Base-by-base conservation (phyloP, 2,797 vertebrate species). In the Orestias chungarensis region DNA sequence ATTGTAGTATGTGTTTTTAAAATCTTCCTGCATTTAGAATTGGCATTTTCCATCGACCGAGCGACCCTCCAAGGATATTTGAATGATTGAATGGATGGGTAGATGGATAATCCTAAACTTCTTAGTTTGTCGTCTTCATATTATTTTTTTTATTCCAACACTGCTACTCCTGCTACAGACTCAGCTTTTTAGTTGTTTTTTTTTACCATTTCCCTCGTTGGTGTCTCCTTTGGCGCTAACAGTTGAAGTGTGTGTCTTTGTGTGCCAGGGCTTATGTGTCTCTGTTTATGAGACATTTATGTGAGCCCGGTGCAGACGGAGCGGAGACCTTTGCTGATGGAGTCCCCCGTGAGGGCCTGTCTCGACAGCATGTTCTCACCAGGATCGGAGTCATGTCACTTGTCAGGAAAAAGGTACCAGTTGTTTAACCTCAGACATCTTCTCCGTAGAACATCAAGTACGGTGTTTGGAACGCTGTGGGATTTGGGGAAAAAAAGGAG, bases 361-460 rank as follows among this genome's bases (percentile, higher is more conserved):
- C 98, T 0, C 96, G 98, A 25, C 98, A 99, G 90, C 98, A 99
- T 0, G 97, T 99, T 79, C 96, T 99, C 76, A 99, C 98, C 1
- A 93, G 98, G 78, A 99, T 99, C 0, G 98, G 98, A 40, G 98
- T 99, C 88, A 99, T 99, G 98, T 99, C 98, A 2, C 95, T 99
- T 25, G 98, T 99, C 75, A 95, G 98, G 91, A 99, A 99, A 92
- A 99, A 99, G 98, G 98, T 99, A 93, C 35, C 0, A 8, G 15
- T 64, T 66, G 49, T 73, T 76, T 59, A 70, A 18, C 10, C 55
- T 11, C 44, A 80, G 73, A 68, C 38, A 4, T 66, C 61, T 76
- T 79, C 68, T 27, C 59, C 65, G 11, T 73, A 64, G 29, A 74
- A 69, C 43, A 42, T 15, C 38, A 17, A 55, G 23, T 75, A 49